These are phyloP conservation scores for Papilio machaon DNA, from an alignment of 1,140 invertebrate species.

Conservation along the genomic window DNA sequence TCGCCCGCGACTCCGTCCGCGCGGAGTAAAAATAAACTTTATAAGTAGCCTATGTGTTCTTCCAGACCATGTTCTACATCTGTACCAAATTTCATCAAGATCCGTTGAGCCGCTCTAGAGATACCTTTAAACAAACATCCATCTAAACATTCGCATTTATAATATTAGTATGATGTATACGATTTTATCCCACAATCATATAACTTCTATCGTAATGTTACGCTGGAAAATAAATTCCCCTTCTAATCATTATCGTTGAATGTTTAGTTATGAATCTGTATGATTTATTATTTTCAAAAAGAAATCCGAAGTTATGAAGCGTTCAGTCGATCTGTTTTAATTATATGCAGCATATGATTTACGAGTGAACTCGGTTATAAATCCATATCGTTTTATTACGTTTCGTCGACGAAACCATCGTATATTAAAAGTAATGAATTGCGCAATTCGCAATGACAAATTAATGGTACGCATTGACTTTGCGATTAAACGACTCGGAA, in stretches of 20 bases:
- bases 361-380: conserved; percentile 8
- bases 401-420: conserved; percentile 25
- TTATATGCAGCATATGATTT: conserved; percentile 27
- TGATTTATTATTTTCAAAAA: neutral
- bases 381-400: conserved; percentile 25
- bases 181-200: too few species aligned
- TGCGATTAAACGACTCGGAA: conserved; percentile 27
- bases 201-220: too few species aligned
- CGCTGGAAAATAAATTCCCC: neutral
- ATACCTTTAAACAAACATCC: too few species aligned
- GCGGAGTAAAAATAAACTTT: too few species aligned
- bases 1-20: too few species aligned
- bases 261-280: neutral
- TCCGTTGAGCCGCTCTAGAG: too few species aligned
- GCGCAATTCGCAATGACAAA: conserved; percentile 25
- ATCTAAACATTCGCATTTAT: too few species aligned
- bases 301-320: neutral
- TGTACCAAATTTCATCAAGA: neutral
- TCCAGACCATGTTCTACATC: too few species aligned
- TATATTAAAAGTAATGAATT: conserved; percentile 28
- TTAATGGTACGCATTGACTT: conserved; percentile 22
- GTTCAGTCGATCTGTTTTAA: conserved; percentile 4
- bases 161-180: too few species aligned
- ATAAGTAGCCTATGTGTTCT: too few species aligned
- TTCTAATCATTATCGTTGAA: neutral